Conservation (phyloP, 2,113 vertebrate species). For the Pterophyllum scalare region DNA sequence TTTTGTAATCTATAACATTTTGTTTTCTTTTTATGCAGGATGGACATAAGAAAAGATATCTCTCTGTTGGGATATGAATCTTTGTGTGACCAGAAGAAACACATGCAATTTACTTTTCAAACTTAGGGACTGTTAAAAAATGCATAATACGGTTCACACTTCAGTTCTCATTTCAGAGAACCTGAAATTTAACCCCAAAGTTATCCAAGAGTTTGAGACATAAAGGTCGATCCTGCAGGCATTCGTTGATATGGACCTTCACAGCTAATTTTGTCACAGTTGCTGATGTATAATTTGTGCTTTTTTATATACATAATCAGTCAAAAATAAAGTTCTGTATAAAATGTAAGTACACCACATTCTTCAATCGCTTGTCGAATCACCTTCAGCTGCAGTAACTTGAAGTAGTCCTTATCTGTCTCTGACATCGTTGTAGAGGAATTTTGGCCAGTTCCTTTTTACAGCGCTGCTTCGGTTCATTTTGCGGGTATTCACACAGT, state of each 20-base stretch:
- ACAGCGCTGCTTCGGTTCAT: background rate
- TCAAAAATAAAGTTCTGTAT: background rate
- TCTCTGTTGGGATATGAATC: background rate
- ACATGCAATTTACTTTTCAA: background rate
- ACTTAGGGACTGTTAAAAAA: background rate
- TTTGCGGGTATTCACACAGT: background rate
- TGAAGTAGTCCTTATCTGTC: background rate
- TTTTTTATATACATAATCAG: background rate
- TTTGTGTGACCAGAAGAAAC: background rate
- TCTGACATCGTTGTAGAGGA: background rate
- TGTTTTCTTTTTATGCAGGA: background rate
- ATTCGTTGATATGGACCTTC: background rate
- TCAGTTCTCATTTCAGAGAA: background rate
- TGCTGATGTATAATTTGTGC: background rate
- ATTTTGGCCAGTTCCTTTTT: background rate
- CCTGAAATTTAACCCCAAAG: background rate
- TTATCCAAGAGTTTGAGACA: background rate
- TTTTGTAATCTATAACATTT: background rate
- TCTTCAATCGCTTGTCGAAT: background rate
- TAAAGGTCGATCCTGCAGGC: background rate
- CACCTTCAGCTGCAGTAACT: background rate
- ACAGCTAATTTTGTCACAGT: background rate
- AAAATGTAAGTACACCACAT: background rate
- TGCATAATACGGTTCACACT: background rate
- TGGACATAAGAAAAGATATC: background rate